Conservation (phyloP, 1,140 invertebrate species). For the Eurytemora carolleeae region DNA sequence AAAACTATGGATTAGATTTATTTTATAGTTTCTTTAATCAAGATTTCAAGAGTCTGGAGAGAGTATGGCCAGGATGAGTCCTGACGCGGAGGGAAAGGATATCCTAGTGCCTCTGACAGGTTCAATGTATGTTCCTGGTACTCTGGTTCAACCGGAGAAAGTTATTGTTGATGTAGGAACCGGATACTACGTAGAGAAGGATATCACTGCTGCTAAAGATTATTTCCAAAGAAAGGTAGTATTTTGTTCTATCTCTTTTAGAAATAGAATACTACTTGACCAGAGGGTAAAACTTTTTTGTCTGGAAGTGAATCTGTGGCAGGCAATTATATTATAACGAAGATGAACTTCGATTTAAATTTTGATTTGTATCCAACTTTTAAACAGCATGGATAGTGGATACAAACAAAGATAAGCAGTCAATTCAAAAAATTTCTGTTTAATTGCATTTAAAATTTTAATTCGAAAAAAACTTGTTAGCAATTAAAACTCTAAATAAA, state of each 20-base stretch:
- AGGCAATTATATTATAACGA: too few species aligned
- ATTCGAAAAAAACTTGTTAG: too few species aligned
- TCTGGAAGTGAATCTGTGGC: background rate
- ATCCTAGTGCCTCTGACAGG: conserved; percentile 75
- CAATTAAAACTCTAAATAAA: too few species aligned
- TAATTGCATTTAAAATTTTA: too few species aligned
- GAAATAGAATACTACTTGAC: background rate
- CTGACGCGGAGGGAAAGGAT: conserved; percentile 48
- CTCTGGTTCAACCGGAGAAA: conserved; percentile 52
- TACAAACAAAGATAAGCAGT: too few species aligned
- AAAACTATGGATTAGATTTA: too few species aligned
- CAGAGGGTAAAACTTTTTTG: background rate
- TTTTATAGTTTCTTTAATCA: background rate
- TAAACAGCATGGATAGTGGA: too few species aligned
- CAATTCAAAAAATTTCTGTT: too few species aligned
- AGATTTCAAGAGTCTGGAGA: conserved; percentile 16
- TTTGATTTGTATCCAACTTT: too few species aligned
- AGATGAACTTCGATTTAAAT: too few species aligned
- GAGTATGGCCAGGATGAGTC: conserved; percentile 33
- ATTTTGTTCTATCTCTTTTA: background rate
- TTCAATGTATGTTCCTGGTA: conserved; percentile 84
- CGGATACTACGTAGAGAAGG: conserved; percentile 81
- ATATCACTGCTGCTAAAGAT: conserved; percentile 55
- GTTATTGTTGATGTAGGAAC: conserved; percentile 84
- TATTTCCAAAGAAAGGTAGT: conserved; percentile 66